phyloP scores from a whole-genome alignment of 2,888 invertebrate species.

The Blomia tropicalis region DNA sequence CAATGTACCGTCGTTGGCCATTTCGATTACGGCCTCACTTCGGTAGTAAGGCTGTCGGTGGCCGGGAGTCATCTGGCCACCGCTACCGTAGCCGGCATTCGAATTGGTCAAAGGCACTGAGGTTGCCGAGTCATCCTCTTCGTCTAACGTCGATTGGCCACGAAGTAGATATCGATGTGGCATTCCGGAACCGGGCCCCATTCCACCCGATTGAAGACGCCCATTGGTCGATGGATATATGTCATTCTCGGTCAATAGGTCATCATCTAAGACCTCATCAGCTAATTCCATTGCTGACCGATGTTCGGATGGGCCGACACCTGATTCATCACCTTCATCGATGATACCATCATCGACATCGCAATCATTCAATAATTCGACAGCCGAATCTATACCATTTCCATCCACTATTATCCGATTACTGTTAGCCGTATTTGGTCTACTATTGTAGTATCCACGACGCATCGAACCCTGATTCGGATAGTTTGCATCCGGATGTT shows the following conservation, averaged over 20 bases:
- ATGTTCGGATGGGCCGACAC: background rate
- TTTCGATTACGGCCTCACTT: constrained; percentile 12
- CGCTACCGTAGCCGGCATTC: constrained; percentile 13
- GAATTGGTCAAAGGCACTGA: constrained; percentile 12
- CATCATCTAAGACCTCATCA: constrained; percentile 7
- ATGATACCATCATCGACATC: constrained; percentile 7
- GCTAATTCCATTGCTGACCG: constrained; percentile 10
- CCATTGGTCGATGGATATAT: constrained; percentile 3
- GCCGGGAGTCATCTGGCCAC: background rate
- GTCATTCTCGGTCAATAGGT: constrained; percentile 11
- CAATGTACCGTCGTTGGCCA: background rate
- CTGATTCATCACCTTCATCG: constrained; percentile 12
- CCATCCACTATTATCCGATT: background rate
- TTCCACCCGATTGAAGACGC: background rate
- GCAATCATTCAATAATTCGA: constrained; percentile 1
- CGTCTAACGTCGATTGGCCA: constrained; percentile 9
- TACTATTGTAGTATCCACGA: background rate
- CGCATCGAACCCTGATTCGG: background rate
- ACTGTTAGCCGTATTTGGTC: background rate
- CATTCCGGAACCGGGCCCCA: background rate
- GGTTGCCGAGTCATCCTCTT: constrained; percentile 10
- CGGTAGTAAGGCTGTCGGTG: constrained; percentile 10
- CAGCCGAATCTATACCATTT: background rate
- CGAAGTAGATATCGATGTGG: constrained; percentile 1
- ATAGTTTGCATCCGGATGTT: background rate